A percentile compares a stretch with the other conserved stretches of the same genome.
phyloP scores from a whole-genome alignment of 1,140 invertebrate species.

The Calosoma granatense region DNA sequence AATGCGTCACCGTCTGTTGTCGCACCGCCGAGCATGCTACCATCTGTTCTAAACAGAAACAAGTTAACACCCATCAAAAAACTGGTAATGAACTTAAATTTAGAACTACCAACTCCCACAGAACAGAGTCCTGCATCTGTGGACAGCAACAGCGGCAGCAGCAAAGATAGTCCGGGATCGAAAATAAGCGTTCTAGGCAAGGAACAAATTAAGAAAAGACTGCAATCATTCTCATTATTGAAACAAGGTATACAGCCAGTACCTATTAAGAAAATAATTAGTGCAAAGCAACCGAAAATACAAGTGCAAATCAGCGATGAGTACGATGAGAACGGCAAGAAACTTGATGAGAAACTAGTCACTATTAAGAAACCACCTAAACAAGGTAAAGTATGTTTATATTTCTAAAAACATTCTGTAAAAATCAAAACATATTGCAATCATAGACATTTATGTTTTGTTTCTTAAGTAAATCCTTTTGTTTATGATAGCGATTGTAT shows the following conservation, averaged over 20 bases:
- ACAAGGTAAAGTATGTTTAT: conserved; percentile 13
- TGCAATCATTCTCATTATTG: conserved; percentile 26
- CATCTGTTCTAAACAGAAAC: background rate
- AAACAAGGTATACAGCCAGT: conserved; percentile 11
- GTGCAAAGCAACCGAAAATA: conserved; percentile 5
- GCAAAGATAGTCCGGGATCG: background rate
- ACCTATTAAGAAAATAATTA: conserved; percentile 11
- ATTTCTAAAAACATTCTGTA: background rate
- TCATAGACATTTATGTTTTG: no score
- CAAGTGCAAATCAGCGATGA: conserved; percentile 2
- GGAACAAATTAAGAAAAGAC: conserved; percentile 27
- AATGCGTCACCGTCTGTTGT: background rate
- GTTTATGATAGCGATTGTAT: no score
- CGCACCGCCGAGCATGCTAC: background rate
- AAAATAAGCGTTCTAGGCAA: background rate
- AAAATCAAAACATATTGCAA: no score
- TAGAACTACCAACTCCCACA: no score
- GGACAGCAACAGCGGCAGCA: background rate
- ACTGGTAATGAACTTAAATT: no score
- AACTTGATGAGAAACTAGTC: conserved; percentile 16
- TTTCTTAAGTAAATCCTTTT: no score
- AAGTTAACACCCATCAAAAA: background rate
- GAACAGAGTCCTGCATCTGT: no score
- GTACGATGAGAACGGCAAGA: conserved; percentile 16
- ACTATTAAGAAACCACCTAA: conserved; percentile 17